Evolutionary conservation across 2,113 vertebrate genomes (phyloP).

Genomic region (Panthera uncia): DNA sequence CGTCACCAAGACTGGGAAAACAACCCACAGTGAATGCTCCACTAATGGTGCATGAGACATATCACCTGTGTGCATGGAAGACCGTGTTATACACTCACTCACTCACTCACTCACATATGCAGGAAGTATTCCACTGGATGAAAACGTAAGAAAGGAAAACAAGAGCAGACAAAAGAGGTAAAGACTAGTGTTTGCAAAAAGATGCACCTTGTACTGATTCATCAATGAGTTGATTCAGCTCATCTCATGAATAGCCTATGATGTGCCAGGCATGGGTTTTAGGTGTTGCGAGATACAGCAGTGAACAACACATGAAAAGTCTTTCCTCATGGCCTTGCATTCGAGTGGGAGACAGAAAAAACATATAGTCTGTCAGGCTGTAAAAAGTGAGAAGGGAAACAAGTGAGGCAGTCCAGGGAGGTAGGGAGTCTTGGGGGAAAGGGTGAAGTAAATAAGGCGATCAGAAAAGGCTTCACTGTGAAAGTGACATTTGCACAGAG

Average conservation of each 20-base stretch:
- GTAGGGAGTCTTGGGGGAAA: neutral
- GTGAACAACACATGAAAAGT: neutral
- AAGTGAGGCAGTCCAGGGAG: neutral
- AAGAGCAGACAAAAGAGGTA: neutral
- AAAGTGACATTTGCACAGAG: neutral
- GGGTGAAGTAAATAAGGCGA: neutral
- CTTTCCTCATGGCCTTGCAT: neutral
- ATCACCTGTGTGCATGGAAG: neutral
- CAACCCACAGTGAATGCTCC: neutral
- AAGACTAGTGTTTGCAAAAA: neutral
- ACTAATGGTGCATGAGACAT: neutral
- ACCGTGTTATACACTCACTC: neutral
- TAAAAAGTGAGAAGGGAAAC: neutral
- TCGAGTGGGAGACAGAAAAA: neutral
- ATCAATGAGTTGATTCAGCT: neutral
- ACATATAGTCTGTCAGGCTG: neutral
- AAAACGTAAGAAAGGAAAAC: neutral
- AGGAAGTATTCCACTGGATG: neutral
- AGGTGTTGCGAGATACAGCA: neutral
- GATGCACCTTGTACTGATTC: neutral
- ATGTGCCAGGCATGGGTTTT: neutral
- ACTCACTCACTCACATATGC: too few relatives aligned
- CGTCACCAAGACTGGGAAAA: slow-evolving; percentile 27
- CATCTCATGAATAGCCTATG: neutral
- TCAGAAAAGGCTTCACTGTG: neutral